These are phyloP conservation scores for Martes flavigula DNA, from an alignment of 2,797 vertebrate species.

Conservation along the genomic window DNA sequence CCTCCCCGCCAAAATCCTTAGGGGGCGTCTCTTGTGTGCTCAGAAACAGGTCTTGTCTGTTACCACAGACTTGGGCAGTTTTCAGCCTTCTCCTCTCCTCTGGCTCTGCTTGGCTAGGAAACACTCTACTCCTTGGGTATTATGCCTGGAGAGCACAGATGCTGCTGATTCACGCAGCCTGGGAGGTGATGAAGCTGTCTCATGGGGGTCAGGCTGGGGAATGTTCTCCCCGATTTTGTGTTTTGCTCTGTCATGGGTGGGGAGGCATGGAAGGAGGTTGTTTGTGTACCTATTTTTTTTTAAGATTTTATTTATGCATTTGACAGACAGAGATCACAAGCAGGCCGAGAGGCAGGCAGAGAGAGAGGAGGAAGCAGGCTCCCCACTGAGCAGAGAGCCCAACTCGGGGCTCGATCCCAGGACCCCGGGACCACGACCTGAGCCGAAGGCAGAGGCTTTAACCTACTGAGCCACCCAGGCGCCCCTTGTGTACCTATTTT, in stretches of 20 bases:
- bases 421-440: too few relatives aligned
- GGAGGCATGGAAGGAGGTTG: neutral
- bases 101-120: neutral
- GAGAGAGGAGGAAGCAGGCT: too few relatives aligned
- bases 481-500: neutral
- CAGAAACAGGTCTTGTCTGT: neutral
- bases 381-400: too few relatives aligned
- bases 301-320: too few relatives aligned
- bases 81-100: neutral
- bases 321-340: too few relatives aligned
- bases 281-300: neutral
- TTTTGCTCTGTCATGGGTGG: conserved; percentile 37
- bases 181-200: neutral
- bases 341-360: too few relatives aligned
- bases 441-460: too few relatives aligned
- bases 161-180: conserved; percentile 29
- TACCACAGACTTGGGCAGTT: neutral
- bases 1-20: neutral
- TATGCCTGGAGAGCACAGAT: neutral
- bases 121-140: neutral
- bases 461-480: too few relatives aligned
- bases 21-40: neutral
- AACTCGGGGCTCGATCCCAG: too few relatives aligned
- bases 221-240: neutral
- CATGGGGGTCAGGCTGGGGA: neutral